Evolutionary conservation across 2,888 invertebrate species (phyloP), one percentile per base, ranked within the genome.

Genomic region (Quadroppia sp.): DNA sequence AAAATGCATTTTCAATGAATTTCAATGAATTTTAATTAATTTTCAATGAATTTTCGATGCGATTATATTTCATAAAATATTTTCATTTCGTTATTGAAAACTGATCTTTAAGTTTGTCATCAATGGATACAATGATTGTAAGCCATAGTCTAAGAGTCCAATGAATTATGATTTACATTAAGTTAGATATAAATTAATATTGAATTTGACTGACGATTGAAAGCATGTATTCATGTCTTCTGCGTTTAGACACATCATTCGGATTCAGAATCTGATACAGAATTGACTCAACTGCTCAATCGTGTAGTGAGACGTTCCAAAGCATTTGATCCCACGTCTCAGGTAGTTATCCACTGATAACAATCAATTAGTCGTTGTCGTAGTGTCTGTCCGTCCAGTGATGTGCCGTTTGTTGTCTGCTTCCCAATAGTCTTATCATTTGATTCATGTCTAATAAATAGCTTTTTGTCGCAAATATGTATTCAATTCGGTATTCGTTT

Each of bases 231-330:
- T n/a, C 45, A 7, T 53, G 25, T 61, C 61, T 61, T 61, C 61
- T 61, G 61, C 61, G 23, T 42, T 56, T 32, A 64, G 30, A 50
- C 56, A 30, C 72, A 40, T 53, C 76, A 74, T 72, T 78, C 78
- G 32, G 78, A 79, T 72, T 78, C 78, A 48, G 79, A 79, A 59
- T 79, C 79, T 4, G 79, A 79, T 71, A 78, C 79, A 7, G 79
- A 79, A 73, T 75, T 79, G 42, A 77, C 77, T 61, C 79, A 78
- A 72, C 74, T 79, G 72, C 76, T 79, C 71, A 75, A 77, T 72
- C 77, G 77, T 28, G 78, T 78, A 25, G 76, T 77, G 72, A 75
- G 78, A 72, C 76, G 78, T 70, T 75, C 76, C 76, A 76, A 77
- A 75, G 77, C 76, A 50, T 77, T 77, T 72, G 78, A 78, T 53